Evolutionary conservation across 1,140 invertebrate genomes (phyloP).

Genomic region (Diuraphis noxia): DNA sequence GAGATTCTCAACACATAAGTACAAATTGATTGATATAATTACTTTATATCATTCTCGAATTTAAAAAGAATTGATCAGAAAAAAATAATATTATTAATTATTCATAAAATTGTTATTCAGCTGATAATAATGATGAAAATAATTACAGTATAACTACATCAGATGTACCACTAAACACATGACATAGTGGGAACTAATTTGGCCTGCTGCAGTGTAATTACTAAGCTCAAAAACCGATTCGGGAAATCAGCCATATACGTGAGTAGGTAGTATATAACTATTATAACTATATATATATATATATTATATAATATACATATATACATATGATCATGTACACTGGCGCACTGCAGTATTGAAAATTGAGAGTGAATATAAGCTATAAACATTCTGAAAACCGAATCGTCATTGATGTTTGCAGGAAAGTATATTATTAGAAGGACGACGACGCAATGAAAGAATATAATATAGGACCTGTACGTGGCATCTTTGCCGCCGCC

Average conservation of each 20-base stretch:
- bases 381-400: neutral
- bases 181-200: too few relatives aligned
- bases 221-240: neutral
- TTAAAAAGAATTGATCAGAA: too few relatives aligned
- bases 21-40: too few relatives aligned
- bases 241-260: neutral
- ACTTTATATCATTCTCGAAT: too few relatives aligned
- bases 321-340: neutral
- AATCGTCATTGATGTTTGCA: neutral
- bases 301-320: too few relatives aligned
- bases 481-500: conserved; percentile 23
- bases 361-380: neutral
- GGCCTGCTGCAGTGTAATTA: neutral
- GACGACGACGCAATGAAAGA: neutral
- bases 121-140: too few relatives aligned
- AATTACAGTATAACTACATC: too few relatives aligned
- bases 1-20: too few relatives aligned
- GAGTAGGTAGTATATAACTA: neutral
- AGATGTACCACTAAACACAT: too few relatives aligned
- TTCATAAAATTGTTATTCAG: too few relatives aligned
- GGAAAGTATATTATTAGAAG: neutral
- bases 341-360: neutral
- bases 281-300: neutral
- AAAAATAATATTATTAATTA: too few relatives aligned
- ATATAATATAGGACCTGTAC: neutral